A percentile compares a stretch with the other conserved stretches of the same genome.
phyloP scores from a whole-genome alignment of 2,113 vertebrate species.

The Macroglossus sobrinus region DNA sequence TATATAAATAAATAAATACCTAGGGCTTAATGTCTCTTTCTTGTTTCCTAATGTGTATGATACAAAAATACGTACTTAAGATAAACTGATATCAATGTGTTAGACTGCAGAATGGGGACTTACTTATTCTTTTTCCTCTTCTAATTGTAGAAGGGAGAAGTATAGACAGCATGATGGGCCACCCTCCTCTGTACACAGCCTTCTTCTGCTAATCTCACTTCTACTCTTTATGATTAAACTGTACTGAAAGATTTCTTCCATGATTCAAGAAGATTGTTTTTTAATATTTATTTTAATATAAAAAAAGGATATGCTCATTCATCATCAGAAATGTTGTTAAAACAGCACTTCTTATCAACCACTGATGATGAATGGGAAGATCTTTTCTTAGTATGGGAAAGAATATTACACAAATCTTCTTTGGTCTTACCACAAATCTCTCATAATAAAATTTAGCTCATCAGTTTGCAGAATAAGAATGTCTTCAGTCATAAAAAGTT shows the following conservation, averaged over 20 bases:
- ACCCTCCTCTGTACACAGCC: neutral
- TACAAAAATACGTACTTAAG: neutral
- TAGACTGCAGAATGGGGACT: neutral
- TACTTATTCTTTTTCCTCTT: neutral
- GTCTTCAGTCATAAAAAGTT: conserved; percentile 13
- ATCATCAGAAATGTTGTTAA: conserved; percentile 69
- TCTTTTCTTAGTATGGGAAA: conserved; percentile 52
- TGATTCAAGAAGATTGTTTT: conserved; percentile 67
- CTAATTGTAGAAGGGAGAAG: neutral
- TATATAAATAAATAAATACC: conserved; percentile 6
- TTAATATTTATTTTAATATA: conserved; percentile 77
- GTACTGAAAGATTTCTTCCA: conserved; percentile 57
- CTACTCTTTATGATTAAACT: conserved; percentile 51
- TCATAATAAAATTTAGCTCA: conserved; percentile 66
- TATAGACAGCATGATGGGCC: neutral
- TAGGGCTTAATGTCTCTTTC: neutral
- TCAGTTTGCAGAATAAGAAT: conserved; percentile 44
- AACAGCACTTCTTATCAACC: conserved; percentile 61
- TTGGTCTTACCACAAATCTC: conserved; percentile 55
- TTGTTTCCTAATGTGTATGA: neutral
- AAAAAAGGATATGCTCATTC: conserved; percentile 69
- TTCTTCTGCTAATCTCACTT: neutral
- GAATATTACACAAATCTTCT: conserved; percentile 68
- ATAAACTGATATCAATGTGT: neutral
- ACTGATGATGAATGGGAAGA: conserved; percentile 70